phyloP scores from a whole-genome alignment of 2,888 invertebrate genomes.

The Calameuta idolon region DNA sequence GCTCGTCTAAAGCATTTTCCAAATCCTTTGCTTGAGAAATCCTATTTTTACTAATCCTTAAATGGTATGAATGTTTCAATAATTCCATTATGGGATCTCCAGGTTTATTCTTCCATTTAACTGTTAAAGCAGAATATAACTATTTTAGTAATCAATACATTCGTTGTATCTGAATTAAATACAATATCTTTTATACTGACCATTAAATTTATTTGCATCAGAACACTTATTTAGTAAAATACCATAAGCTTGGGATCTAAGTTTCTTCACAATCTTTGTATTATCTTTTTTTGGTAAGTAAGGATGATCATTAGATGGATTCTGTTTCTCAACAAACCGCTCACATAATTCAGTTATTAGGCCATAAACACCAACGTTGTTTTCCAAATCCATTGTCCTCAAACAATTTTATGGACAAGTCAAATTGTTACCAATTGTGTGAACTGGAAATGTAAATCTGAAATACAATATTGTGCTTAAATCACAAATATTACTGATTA shows the following conservation, averaged over 20 bases:
- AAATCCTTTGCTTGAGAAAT: constrained; percentile 46
- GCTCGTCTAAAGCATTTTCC: constrained; percentile 44
- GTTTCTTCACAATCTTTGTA: constrained; percentile 37
- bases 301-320: constrained; percentile 28
- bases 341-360: constrained; percentile 53
- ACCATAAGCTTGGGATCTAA: constrained; percentile 55
- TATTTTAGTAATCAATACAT: not conserved
- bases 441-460: not conserved
- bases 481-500: not conserved
- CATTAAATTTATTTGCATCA: constrained; percentile 10
- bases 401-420: not conserved
- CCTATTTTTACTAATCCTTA: constrained; percentile 43
- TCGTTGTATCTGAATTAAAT: not conserved
- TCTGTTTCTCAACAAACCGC: constrained; percentile 40
- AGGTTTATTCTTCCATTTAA: constrained; percentile 23
- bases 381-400: constrained; percentile 39
- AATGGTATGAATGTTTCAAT: constrained; percentile 53
- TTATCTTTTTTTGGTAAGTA: constrained; percentile 35
- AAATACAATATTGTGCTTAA: not conserved
- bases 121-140: constrained; percentile 13
- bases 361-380: constrained; percentile 47
- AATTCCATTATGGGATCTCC: constrained; percentile 56
- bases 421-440: not conserved
- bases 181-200: constrained; percentile 7
- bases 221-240: constrained; percentile 56